Evolutionary conservation across 2,797 vertebrate genomes (phyloP).

Genomic region (Schizopygopsis pylzovi): DNA sequence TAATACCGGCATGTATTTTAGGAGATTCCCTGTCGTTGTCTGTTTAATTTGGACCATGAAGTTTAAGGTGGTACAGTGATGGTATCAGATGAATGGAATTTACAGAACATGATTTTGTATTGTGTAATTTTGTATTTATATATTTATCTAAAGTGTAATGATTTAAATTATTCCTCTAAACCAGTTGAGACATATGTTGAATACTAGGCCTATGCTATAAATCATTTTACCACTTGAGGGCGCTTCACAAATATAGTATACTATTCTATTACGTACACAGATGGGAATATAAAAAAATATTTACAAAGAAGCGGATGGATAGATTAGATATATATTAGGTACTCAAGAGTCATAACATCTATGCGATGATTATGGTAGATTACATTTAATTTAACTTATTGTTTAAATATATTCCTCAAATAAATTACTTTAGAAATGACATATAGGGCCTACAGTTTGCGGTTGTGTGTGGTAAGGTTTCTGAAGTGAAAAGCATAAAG

Average conservation of each 20-base stretch:
- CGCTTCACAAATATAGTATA: neutral
- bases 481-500: neutral
- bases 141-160: neutral
- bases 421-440: neutral
- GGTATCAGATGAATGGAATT: neutral
- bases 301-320: neutral
- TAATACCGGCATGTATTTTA: neutral
- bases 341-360: neutral
- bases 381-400: neutral
- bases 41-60: neutral
- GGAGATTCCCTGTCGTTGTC: neutral
- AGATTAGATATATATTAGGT: neutral
- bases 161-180: neutral
- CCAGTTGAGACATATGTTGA: neutral
- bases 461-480: neutral
- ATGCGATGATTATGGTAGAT: neutral
- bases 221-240: conserved; percentile 23
- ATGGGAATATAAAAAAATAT: neutral
- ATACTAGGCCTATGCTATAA: neutral
- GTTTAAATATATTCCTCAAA: neutral
- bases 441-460: neutral
- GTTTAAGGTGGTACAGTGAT: neutral
- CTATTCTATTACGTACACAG: neutral
- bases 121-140: neutral
- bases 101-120: neutral